Conservation (phyloP, 1,140 invertebrate species). For the Atta colombica region DNA sequence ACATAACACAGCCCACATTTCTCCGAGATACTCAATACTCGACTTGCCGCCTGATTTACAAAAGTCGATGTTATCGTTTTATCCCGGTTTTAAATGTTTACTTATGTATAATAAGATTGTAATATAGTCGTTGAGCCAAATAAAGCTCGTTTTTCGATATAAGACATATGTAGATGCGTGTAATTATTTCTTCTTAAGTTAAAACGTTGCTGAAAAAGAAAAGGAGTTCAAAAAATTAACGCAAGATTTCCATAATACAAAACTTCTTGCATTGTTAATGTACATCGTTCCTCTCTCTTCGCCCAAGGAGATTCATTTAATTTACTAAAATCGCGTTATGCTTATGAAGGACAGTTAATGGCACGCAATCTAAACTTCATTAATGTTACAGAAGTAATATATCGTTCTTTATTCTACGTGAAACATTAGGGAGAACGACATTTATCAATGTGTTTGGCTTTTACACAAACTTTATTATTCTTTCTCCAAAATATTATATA, state of each 20-base stretch:
- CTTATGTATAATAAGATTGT: constrained; percentile 83
- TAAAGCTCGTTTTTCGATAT: constrained; percentile 84
- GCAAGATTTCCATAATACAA: constrained; percentile 11
- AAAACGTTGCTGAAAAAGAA: background rate
- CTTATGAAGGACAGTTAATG: background rate
- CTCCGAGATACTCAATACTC: constrained; percentile 53
- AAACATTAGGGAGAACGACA: background rate
- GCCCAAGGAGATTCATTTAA: constrained; percentile 24
- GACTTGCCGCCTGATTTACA: constrained; percentile 79
- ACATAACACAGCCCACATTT: constrained; percentile 51
- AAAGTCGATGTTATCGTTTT: constrained; percentile 83
- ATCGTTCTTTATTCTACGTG: constrained; percentile 8
- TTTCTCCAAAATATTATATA: background rate
- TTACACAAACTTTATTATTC: background rate
- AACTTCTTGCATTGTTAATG: constrained; percentile 40
- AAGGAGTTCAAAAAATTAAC: background rate
- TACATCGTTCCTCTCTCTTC: background rate
- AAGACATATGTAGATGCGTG: constrained; percentile 22
- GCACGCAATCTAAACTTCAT: constrained; percentile 42
- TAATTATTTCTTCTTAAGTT: constrained; percentile 4
- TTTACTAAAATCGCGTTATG: constrained; percentile 39
- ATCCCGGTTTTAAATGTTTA: constrained; percentile 84
- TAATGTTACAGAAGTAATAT: constrained; percentile 18
- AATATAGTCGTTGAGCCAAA: constrained; percentile 85
- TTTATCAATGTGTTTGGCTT: background rate